Evolutionary conservation across 2,797 vertebrate species (phyloP), one percentile per base, ranked within the genome.

Genomic region (Sebastes vulpes): DNA sequence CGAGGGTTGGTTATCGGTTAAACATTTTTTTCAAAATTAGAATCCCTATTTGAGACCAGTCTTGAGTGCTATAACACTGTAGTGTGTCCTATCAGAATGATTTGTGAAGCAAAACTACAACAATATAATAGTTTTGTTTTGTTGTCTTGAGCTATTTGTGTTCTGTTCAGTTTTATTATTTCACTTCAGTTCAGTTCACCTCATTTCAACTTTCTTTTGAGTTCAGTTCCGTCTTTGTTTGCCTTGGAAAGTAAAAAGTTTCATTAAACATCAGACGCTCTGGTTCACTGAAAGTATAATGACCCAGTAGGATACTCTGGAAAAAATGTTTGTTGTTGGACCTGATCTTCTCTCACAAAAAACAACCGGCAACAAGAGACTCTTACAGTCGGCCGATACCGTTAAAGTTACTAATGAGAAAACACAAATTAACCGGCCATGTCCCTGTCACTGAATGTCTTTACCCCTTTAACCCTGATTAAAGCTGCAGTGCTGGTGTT

Each of bases 241-340:
- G 52, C 29, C 20, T 76, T 60, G 11, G 70, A 79, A 78, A 81
- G 65, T 57, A 54, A 68, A 68, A 85, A 32, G 42, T 84, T 84
- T 85, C 26, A 68, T 72, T 73, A 64, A 81, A 77, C 76, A 67
- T 88, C 77, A 71, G 52, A 72, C 2, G 23, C n/a, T 68, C 32
- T 32, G 48, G 29, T 77, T 86, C 46, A 60, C 73, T 86, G 72
- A 86, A 86, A 66, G 35, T 70, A 66, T 77, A 86, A 85, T 69
- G 46, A 81, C 76, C 75, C 77, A 58, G 61, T 21, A 65, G 65
- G 72, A 79, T 71, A 84, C 54, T 77, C 8, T 32, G 20, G 23
- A 79, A 80, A 80, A 77, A 16, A 50, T 74, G 65, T 84, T 82
- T 79, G 54, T 74, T 83, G 68, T 82, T 70, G 72, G 66, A 75